Evolutionary conservation across 2,888 invertebrate genomes (phyloP).

Genomic region (Lepidochitona cinerea): DNA sequence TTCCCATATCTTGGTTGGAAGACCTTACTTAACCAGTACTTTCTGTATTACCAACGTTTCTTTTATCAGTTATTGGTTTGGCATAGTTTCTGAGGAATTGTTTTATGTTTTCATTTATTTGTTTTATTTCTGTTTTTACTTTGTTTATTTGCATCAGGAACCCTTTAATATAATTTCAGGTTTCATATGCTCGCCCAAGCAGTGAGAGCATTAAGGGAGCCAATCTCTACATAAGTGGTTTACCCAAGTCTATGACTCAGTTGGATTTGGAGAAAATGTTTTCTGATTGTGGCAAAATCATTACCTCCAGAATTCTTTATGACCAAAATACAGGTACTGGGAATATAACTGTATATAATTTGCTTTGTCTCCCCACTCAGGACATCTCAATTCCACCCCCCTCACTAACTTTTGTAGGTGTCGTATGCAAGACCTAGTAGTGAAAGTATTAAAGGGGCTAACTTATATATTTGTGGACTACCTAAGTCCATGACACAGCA

Average conservation of each 20-base stretch:
- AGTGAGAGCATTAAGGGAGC: slow-evolving; percentile 72
- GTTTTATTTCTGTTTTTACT: slow-evolving; percentile 37
- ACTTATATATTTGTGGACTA: slow-evolving; percentile 72
- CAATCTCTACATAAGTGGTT: slow-evolving; percentile 72
- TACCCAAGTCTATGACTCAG: slow-evolving; percentile 71
- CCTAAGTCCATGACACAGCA: slow-evolving; percentile 70
- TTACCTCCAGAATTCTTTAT: slow-evolving; percentile 72
- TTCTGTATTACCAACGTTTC: too few relatives aligned
- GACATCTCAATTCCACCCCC: neutral
- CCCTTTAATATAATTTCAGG: slow-evolving; percentile 63
- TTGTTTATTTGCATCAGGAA: slow-evolving; percentile 55
- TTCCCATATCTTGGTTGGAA: too few relatives aligned
- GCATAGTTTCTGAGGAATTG: slow-evolving; percentile 10
- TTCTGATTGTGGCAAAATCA: slow-evolving; percentile 70
- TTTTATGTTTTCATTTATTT: slow-evolving; percentile 38
- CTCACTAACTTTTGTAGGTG: slow-evolving; percentile 68
- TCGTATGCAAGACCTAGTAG: slow-evolving; percentile 72
- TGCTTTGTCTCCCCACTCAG: slow-evolving; percentile 20
- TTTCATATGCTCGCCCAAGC: slow-evolving; percentile 72
- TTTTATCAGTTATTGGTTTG: neutral
- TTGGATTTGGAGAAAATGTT: slow-evolving; percentile 72
- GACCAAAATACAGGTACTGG: slow-evolving; percentile 70
- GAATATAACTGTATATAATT: slow-evolving; percentile 21
- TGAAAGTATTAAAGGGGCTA: slow-evolving; percentile 72
- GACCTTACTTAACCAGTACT: too few relatives aligned